phyloP scores from a whole-genome alignment of 2,888 invertebrate species.

The Tetragnatha montana region DNA sequence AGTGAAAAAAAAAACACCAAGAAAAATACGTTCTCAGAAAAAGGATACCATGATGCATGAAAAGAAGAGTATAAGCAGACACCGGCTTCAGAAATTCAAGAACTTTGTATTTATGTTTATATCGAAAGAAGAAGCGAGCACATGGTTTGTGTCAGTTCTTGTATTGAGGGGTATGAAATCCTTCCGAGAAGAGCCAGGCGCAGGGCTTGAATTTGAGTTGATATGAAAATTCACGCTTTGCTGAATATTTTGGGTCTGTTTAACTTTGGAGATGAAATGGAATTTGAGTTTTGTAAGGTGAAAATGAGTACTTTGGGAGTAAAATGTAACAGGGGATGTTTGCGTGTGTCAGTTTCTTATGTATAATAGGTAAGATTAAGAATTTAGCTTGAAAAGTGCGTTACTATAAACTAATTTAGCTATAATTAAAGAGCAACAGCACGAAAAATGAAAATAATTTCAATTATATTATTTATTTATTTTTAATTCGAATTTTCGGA shows the following conservation, averaged over 20 bases:
- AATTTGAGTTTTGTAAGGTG: too few species aligned
- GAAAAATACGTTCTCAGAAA: background rate
- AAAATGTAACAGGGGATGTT: background rate
- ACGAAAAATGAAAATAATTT: too few species aligned
- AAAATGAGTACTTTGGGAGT: too few species aligned
- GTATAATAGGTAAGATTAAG: too few species aligned
- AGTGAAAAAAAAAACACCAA: background rate
- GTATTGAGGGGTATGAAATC: background rate
- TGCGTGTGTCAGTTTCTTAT: background rate
- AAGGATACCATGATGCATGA: background rate
- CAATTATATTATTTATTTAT: too few species aligned
- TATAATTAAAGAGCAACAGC: too few species aligned
- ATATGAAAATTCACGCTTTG: background rate
- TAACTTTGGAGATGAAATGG: background rate
- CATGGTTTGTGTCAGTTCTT: background rate
- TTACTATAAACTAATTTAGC: too few species aligned
- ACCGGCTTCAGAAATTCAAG: background rate
- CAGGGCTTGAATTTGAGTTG: background rate
- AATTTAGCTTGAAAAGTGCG: too few species aligned
- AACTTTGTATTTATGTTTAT: background rate
- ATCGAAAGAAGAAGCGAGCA: background rate
- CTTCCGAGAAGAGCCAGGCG: background rate
- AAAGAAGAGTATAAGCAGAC: background rate
- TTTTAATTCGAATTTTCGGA: too few species aligned
- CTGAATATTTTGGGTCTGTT: background rate